Evolutionary conservation across 1,140 invertebrate genomes (phyloP).

Genomic region (Liolophura sinensis): DNA sequence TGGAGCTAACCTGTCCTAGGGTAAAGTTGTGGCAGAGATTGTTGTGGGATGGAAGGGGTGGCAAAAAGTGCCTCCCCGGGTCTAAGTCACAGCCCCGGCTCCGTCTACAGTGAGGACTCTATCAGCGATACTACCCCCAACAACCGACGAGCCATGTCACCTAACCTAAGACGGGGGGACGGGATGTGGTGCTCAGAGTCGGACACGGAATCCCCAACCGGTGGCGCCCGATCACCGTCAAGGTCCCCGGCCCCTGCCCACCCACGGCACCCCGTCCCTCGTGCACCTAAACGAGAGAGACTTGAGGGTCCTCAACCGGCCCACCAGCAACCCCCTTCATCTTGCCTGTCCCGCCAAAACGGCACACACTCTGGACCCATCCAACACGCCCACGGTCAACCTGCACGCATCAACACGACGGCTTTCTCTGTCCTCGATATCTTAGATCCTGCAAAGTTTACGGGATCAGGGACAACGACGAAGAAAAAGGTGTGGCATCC

Average conservation of each 20-base stretch:
- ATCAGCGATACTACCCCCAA: too few relatives aligned
- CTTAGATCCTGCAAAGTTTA: slow-evolving; percentile 33
- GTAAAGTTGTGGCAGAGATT: too few relatives aligned
- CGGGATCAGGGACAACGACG: slow-evolving; percentile 10
- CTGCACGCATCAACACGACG: slow-evolving; percentile 12
- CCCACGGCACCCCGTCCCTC: background rate
- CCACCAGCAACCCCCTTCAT: background rate
- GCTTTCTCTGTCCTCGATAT: slow-evolving; percentile 39
- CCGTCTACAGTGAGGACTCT: too few relatives aligned
- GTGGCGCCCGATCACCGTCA: background rate
- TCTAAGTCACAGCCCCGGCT: too few relatives aligned
- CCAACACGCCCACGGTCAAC: background rate
- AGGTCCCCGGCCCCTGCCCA: background rate
- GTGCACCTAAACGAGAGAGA: background rate
- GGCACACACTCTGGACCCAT: background rate
- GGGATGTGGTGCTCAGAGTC: too few relatives aligned
- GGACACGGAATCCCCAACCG: too few relatives aligned
- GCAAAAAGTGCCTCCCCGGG: too few relatives aligned
- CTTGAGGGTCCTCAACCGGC: slow-evolving; percentile 1
- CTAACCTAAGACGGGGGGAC: too few relatives aligned
- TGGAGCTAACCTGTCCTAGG: too few relatives aligned
- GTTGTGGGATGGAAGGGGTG: too few relatives aligned
- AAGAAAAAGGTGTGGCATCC: slow-evolving; percentile 25
- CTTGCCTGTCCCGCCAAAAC: background rate
- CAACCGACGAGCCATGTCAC: too few relatives aligned